These are phyloP conservation scores for Ptilodon capucinus DNA, from an alignment of 2,888 invertebrate species.

Conservation along the genomic window DNA sequence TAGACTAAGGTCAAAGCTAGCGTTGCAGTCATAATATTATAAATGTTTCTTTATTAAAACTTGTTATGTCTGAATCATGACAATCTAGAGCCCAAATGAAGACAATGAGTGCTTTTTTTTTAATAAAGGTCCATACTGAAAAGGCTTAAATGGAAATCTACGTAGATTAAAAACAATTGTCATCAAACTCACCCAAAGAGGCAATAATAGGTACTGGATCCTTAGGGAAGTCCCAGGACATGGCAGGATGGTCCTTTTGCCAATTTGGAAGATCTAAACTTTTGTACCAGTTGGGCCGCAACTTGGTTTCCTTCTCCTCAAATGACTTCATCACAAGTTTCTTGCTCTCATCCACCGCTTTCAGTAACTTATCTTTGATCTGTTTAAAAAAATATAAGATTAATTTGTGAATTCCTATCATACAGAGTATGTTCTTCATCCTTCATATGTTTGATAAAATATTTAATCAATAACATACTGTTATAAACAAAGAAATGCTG, in stretches of 20 bases:
- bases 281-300: conserved; percentile 69
- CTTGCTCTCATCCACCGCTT: conserved; percentile 79
- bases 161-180: no score
- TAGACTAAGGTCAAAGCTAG: no score
- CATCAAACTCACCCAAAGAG: conserved; percentile 55
- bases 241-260: conserved; percentile 73
- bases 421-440: no score
- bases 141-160: neutral
- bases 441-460: neutral
- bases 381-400: conserved; percentile 35
- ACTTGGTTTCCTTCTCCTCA: conserved; percentile 70
- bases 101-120: no score
- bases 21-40: no score
- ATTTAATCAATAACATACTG: neutral
- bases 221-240: conserved; percentile 80
- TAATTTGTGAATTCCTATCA: no score
- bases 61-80: no score
- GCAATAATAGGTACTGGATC: conserved; percentile 63
- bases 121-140: neutral
- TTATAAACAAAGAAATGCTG: conserved; percentile 2
- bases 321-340: conserved; percentile 75
- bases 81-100: no score
- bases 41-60: no score
- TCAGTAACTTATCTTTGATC: conserved; percentile 77
- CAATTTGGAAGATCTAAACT: conserved; percentile 71